These are phyloP conservation scores for Prenolepis imparis DNA, from an alignment of 2,888 invertebrate genomes.

Conservation along the genomic window DNA sequence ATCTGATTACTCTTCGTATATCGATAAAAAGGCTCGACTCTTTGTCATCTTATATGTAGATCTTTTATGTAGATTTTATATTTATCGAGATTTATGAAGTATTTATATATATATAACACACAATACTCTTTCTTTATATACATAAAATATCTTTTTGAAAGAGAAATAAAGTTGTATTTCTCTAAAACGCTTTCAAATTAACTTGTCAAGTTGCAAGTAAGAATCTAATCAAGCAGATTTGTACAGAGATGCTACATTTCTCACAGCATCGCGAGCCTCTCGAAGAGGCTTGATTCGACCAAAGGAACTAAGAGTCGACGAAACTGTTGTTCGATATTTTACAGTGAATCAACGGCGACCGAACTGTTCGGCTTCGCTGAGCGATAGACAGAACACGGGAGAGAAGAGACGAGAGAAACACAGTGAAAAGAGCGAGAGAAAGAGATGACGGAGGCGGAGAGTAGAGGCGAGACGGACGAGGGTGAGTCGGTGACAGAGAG, in stretches of 20 bases:
- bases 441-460: slow-evolving; percentile 24
- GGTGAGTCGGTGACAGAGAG: slow-evolving; percentile 63
- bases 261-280: neutral
- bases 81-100: neutral
- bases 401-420: slow-evolving; percentile 7
- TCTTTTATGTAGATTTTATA: neutral
- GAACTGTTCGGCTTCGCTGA: slow-evolving; percentile 44
- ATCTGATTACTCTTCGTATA: neutral
- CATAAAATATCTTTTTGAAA: neutral
- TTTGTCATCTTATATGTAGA: neutral
- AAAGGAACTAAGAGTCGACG: slow-evolving; percentile 28
- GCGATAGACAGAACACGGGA: slow-evolving; percentile 16
- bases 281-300: neutral
- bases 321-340: slow-evolving; percentile 31
- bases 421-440: neutral
- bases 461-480: slow-evolving; percentile 50
- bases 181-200: neutral
- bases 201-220: neutral
- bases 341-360: slow-evolving; percentile 40
- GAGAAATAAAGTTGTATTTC: neutral
- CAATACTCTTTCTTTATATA: no score
- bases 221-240: neutral
- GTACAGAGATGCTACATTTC: neutral
- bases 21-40: neutral
- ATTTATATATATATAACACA: no score